phyloP scores from a whole-genome alignment of 2,113 vertebrate species.

The Nibea coibor region DNA sequence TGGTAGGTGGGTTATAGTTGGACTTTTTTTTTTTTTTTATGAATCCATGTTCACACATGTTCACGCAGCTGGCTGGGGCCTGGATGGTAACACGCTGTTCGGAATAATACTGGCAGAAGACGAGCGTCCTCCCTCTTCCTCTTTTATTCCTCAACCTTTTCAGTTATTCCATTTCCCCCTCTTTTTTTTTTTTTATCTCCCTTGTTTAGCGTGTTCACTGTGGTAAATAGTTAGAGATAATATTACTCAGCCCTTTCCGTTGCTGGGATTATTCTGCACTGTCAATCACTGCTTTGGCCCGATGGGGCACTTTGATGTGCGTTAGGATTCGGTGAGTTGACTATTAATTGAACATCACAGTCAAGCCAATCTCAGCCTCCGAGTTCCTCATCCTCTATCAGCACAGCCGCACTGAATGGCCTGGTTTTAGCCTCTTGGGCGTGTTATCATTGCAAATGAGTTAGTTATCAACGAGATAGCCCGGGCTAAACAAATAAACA shows the following conservation, averaged over 20 bases:
- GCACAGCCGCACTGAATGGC: constrained; percentile 54
- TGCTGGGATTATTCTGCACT: constrained; percentile 42
- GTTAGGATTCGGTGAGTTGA: constrained; percentile 53
- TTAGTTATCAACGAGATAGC: constrained; percentile 63
- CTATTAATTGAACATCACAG: constrained; percentile 72
- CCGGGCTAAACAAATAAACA: constrained; percentile 63
- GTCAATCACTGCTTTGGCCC: constrained; percentile 64
- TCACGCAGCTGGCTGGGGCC: constrained; percentile 23
- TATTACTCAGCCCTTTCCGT: constrained; percentile 21
- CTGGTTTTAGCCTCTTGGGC: constrained; percentile 69
- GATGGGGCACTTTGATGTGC: constrained; percentile 62
- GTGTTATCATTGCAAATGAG: constrained; percentile 74
- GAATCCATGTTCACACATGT: constrained; percentile 38
- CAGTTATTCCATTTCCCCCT: not conserved
- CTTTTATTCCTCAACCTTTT: not conserved
- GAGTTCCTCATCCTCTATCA: constrained; percentile 58
- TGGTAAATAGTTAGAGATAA: constrained; percentile 47
- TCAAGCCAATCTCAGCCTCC: constrained; percentile 54
- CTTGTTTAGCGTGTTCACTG: constrained; percentile 34
- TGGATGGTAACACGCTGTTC: constrained; percentile 29
- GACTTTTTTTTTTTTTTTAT: constrained; percentile 37
- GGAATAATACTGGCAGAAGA: constrained; percentile 31
- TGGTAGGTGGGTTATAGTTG: constrained; percentile 66
- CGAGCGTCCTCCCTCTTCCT: not conserved
- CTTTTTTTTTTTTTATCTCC: not conserved